A percentile compares a stretch with the other conserved stretches of the same genome.
Evolutionary conservation across 2,113 vertebrate genomes (phyloP).

Genomic region (Diglossa brunneiventris): DNA sequence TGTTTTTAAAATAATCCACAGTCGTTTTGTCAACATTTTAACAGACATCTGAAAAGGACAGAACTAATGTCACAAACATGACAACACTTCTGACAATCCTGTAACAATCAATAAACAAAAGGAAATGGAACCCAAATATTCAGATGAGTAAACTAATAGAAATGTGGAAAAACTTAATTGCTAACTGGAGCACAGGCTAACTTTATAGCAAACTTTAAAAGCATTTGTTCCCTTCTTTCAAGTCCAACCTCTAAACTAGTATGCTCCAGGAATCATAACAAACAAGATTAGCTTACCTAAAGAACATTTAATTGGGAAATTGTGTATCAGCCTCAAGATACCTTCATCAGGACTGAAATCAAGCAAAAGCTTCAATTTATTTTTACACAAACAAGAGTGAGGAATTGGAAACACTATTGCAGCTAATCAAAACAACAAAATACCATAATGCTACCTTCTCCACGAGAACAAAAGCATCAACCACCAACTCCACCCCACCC

Average conservation of each 20-base stretch:
- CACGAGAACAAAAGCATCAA: conserved; percentile 56
- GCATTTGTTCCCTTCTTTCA: background rate
- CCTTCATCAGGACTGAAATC: background rate
- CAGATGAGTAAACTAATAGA: background rate
- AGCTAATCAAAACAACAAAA: conserved; percentile 55
- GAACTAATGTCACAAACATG: background rate
- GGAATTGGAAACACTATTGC: background rate
- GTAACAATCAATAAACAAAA: conserved; percentile 3
- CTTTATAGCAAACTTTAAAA: background rate
- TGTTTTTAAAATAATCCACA: background rate
- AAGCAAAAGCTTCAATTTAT: background rate
- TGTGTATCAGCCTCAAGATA: background rate
- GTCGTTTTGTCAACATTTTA: background rate
- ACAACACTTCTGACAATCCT: background rate
- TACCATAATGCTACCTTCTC: conserved; percentile 39
- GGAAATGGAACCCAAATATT: background rate
- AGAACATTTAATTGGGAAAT: conserved; percentile 23
- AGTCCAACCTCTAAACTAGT: background rate
- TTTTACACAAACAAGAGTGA: background rate
- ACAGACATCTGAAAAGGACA: background rate
- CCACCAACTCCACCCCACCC: conserved; percentile 60
- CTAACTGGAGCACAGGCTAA: background rate
- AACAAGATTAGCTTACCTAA: background rate
- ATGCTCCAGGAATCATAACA: background rate
- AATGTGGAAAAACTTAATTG: background rate